A percentile compares a stretch with the other conserved stretches of the same genome.
These are phyloP conservation scores for Biston stratarius DNA, from an alignment of 2,888 invertebrate species.

Conservation along the genomic window DNA sequence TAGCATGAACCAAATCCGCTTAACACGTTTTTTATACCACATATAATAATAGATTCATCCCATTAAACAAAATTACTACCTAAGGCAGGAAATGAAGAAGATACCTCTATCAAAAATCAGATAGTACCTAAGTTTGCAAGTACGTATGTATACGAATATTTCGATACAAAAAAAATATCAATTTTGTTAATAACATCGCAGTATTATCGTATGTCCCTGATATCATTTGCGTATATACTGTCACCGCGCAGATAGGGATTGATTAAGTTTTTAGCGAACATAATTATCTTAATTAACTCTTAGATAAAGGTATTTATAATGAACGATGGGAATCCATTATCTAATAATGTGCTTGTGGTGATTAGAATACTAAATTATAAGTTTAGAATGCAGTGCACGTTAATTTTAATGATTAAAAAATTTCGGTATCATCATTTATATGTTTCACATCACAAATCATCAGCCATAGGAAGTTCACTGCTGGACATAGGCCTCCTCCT, in stretches of 20 bases:
- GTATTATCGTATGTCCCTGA: conserved; percentile 7
- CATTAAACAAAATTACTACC: background rate
- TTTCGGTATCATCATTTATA: too few relatives aligned
- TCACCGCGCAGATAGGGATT: conserved; percentile 20
- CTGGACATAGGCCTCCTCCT: too few relatives aligned
- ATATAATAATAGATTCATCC: too few relatives aligned
- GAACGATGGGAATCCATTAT: conserved; percentile 26
- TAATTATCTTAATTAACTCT: conserved; percentile 28
- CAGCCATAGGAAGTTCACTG: too few relatives aligned
- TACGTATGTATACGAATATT: background rate
- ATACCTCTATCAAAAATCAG: too few relatives aligned
- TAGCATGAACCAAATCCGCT: background rate
- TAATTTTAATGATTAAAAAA: too few relatives aligned
- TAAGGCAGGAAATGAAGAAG: background rate
- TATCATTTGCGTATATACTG: conserved; percentile 29
- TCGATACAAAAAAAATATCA: background rate
- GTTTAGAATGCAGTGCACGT: too few relatives aligned
- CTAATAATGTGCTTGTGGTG: conserved; percentile 6
- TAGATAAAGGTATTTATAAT: conserved; percentile 28
- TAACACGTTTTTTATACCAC: too few relatives aligned
- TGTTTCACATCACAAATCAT: too few relatives aligned
- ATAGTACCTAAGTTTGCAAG: background rate
- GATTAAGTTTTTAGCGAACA: conserved; percentile 17
- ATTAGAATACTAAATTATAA: conserved; percentile 3
- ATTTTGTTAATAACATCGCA: conserved; percentile 20